Base-by-base conservation (phyloP, 1,140 invertebrate genomes). In the Dufourea novaeangliae region DNA sequence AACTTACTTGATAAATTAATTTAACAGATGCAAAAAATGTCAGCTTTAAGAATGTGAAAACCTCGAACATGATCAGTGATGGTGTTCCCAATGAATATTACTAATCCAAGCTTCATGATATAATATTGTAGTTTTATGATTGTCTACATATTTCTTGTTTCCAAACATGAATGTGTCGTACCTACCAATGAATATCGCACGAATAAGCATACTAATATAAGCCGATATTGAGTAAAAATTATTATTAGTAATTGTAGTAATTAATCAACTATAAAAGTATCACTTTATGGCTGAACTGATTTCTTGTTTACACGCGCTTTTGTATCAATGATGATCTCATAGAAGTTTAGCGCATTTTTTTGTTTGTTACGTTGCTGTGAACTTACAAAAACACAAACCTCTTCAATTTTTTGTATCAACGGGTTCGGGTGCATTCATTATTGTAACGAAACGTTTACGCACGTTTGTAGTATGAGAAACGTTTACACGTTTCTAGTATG, bases 11-110 rank as follows among this genome's bases (percentile, higher is more conserved):
- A 63, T 34, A n/a, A n/a, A n/a, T n/a, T n/a, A n/a, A n/a, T 82
- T 83, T 79, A 79, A 44, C 52, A 73, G 39, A 50, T 85, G 78
- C 78, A 52, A 66, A 61, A 79, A 80, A 56, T 83, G 54, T 78
- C 80, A 85, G 83, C 83, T 85, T 83, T 85, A 86, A 85, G 61
- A 70, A 72, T 79, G 77, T 71, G 46, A 78, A 62, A 63, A 54
- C 37, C 34, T 70, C 20, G 39, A 75, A 83, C 52, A 57, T 78
- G 69, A 68, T 84, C 68, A 69, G 67, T 83, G 72, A 67, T 85
- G 66, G 39, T 52, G 50, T 78, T 56, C 79, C 71, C 46, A 62
- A 67, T 61, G 54, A 46, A 63, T 61, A 46, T 61, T 72, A 77
- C 34, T 72, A 80, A 82, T 75, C 25, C 75, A 68, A 61, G 37